Percentiles rank a stretch among this genome's conserved stretches.
These are phyloP conservation scores for Mormyrus lacerda DNA, from an alignment of 2,113 vertebrate genomes.

Conservation along the genomic window DNA sequence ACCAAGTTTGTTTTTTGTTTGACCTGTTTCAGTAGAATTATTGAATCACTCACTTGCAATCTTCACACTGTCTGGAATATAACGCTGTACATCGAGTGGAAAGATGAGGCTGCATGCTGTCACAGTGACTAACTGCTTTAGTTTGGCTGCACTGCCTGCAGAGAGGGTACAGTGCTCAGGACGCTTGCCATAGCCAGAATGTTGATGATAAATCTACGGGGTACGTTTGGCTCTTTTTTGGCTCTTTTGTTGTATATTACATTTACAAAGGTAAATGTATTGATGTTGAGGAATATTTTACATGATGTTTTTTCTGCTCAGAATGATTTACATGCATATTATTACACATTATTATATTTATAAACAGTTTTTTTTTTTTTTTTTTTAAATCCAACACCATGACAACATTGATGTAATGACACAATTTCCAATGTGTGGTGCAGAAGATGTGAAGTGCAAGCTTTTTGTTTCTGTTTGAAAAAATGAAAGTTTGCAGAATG, in stretches of 20 bases:
- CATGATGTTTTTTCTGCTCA: not conserved
- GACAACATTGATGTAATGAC: not conserved
- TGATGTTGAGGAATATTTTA: not conserved
- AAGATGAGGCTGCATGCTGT: not conserved
- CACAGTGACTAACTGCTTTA: not conserved
- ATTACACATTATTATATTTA: not conserved
- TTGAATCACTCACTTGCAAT: not conserved
- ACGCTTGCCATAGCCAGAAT: not conserved
- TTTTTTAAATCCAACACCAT: not conserved
- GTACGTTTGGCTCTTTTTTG: not conserved
- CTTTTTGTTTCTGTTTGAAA: not conserved
- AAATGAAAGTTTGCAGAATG: not conserved
- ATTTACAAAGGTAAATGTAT: not conserved
- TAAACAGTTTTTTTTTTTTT: not conserved
- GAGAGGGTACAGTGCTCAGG: not conserved
- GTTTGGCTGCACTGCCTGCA: not conserved
- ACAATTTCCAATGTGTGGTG: not conserved
- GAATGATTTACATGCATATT: not conserved
- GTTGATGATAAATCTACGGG: not conserved
- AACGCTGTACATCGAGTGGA: not conserved
- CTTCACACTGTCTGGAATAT: not conserved
- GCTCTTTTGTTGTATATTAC: not conserved
- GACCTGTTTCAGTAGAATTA: not conserved
- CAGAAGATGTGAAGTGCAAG: not conserved
- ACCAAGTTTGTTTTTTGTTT: not conserved